A percentile compares a stretch with the other conserved stretches of the same genome.
phyloP scores from a whole-genome alignment of 2,888 invertebrate species.

The Pimpla rufipes region DNA sequence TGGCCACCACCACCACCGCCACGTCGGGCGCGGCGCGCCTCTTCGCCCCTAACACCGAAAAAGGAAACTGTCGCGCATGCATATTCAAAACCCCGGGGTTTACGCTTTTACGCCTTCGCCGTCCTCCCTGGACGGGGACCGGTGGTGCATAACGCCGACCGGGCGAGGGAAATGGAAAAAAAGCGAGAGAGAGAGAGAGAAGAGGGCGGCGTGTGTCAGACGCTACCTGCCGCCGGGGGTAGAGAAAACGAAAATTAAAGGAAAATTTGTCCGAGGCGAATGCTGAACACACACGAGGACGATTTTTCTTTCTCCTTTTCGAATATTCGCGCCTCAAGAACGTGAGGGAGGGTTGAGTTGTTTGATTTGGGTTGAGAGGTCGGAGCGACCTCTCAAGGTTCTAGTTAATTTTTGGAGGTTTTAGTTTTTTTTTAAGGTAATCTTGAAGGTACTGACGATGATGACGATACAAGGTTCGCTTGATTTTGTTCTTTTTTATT shows the following conservation, averaged over 20 bases:
- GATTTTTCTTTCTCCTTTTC: not conserved
- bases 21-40: conserved; percentile 11
- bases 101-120: conserved; percentile 54
- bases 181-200: no score
- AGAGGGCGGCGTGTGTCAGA: conserved; percentile 17
- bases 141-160: conserved; percentile 20
- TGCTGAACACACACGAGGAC: not conserved
- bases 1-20: not conserved
- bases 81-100: conserved; percentile 65
- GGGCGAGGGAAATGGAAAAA: not conserved
- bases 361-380: no score
- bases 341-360: no score
- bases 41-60: conserved; percentile 10
- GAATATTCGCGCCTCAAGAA: no score
- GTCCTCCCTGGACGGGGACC: not conserved
- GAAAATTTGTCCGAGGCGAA: not conserved
- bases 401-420: no score
- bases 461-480: no score
- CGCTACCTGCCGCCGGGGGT: not conserved
- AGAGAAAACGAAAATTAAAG: conserved; percentile 18
- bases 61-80: conserved; percentile 49
- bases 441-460: no score
- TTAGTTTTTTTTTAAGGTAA: no score
- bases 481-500: no score
- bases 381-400: no score